Percentiles rank a stretch among this genome's conserved stretches.
Evolutionary conservation across 2,888 invertebrate species (phyloP).

Genomic region (Drosophila mayaguana): DNA sequence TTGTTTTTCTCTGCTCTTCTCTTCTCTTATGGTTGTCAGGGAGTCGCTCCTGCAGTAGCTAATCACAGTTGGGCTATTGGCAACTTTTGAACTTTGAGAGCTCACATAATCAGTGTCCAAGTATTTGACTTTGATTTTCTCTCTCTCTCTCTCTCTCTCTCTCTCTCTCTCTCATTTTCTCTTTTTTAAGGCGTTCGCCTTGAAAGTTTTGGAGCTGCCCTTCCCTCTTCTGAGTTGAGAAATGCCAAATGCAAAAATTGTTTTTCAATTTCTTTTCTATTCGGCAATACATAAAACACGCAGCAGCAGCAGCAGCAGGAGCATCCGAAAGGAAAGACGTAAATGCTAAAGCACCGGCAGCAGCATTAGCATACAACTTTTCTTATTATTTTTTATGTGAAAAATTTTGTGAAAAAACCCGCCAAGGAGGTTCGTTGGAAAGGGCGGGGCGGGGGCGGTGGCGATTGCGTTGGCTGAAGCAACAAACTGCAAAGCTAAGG

Average conservation of each 20-base stretch:
- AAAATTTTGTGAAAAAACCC: conserved; percentile 58
- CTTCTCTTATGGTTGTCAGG: conserved; percentile 26
- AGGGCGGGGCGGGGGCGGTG: background rate
- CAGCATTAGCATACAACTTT: conserved; percentile 78
- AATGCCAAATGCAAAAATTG: conserved; percentile 71
- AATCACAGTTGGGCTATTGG: conserved; percentile 46
- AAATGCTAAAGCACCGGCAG: conserved; percentile 13
- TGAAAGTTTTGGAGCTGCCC: conserved; percentile 26
- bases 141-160: background rate
- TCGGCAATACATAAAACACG: conserved; percentile 60
- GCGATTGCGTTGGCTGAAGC: conserved; percentile 17
- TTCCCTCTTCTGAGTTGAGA: conserved; percentile 38
- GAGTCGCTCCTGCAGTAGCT: conserved; percentile 30
- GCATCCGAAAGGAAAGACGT: background rate
- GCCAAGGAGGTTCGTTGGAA: conserved; percentile 40
- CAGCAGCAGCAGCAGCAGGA: conserved; percentile 29
- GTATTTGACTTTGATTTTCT: conserved; percentile 60
- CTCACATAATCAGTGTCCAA: conserved; percentile 55
- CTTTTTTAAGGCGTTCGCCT: conserved; percentile 33
- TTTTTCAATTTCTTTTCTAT: conserved; percentile 76
- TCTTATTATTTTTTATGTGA: conserved; percentile 80
- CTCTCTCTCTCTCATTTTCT: background rate
- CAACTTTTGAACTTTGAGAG: conserved; percentile 52
- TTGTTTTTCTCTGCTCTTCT: background rate
- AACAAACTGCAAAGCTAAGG: conserved; percentile 77